Percentiles rank a stretch among this genome's conserved stretches.
These are phyloP conservation scores for Zenarchopterus dispar DNA, from an alignment of 2,797 vertebrate genomes.

Conservation along the genomic window DNA sequence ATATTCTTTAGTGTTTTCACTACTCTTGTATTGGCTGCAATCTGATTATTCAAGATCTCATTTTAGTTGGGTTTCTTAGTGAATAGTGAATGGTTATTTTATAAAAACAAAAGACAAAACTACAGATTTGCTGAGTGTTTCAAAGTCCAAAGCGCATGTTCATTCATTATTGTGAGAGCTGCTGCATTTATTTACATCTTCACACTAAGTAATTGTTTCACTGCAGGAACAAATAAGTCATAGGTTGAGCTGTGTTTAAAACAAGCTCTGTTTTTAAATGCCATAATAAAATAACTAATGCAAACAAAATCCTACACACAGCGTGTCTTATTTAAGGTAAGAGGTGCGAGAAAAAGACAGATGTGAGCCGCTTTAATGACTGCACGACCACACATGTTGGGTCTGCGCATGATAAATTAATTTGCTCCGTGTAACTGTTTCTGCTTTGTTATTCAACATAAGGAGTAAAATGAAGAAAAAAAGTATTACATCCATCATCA, in stretches of 20 bases:
- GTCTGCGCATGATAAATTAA: slow-evolving; percentile 18
- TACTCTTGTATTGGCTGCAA: not conserved
- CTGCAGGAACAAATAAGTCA: slow-evolving; percentile 3
- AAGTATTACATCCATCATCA: slow-evolving; percentile 39
- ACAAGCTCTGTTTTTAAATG: slow-evolving; percentile 14
- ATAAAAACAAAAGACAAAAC: not conserved
- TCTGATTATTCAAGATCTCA: slow-evolving; percentile 5
- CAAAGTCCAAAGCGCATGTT: slow-evolving; percentile 14
- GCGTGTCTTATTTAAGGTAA: slow-evolving; percentile 8
- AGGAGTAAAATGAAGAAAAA: slow-evolving; percentile 23
- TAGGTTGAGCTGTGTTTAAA: not conserved
- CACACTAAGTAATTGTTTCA: too few species aligned
- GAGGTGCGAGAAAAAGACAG: slow-evolving; percentile 19
- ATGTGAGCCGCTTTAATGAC: slow-evolving; percentile 27
- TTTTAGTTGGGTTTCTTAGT: slow-evolving; percentile 39
- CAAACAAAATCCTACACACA: slow-evolving; percentile 16
- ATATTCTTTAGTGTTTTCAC: too few species aligned
- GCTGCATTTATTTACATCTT: slow-evolving; percentile 25
- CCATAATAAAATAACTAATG: slow-evolving; percentile 17
- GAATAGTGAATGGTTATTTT: not conserved
- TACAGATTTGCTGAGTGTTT: slow-evolving; percentile 23
- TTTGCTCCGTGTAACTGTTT: slow-evolving; percentile 29
- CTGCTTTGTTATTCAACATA: slow-evolving; percentile 39
- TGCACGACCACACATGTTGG: not conserved
- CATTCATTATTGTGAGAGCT: slow-evolving; percentile 15